A percentile compares a stretch with the other conserved stretches of the same genome.
Conservation (phyloP, 2,888 invertebrate genomes). For the Gymnocheta viridis region DNA sequence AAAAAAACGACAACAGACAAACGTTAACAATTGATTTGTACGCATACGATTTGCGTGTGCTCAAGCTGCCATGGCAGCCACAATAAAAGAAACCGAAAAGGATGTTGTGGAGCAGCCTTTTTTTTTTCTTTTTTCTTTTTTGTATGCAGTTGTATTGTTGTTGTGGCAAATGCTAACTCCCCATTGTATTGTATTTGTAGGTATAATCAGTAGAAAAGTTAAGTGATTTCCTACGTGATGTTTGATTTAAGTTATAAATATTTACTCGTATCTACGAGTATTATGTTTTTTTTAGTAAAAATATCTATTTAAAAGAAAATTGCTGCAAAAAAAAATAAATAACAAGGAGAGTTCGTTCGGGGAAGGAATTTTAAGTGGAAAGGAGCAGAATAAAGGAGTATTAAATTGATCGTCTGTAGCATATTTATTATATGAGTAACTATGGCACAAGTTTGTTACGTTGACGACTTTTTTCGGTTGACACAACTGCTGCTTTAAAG, state of each 20-base stretch:
- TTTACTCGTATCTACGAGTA: no score
- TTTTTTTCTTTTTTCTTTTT: conserved; percentile 11
- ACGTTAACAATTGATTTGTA: conserved; percentile 79
- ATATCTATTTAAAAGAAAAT: neutral
- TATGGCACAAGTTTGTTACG: neutral
- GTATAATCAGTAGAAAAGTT: conserved; percentile 69
- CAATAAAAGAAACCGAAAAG: conserved; percentile 45
- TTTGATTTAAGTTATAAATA: conserved; percentile 64
- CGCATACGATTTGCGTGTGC: conserved; percentile 78
- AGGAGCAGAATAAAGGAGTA: neutral
- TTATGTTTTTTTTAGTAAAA: conserved; percentile 10
- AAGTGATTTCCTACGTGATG: conserved; percentile 77
- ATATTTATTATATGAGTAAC: no score
- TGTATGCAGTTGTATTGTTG: conserved; percentile 18
- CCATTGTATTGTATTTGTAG: conserved; percentile 53
- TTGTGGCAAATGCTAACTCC: conserved; percentile 65
- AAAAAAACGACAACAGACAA: conserved; percentile 64
- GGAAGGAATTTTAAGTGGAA: conserved; percentile 13
- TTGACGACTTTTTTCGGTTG: neutral
- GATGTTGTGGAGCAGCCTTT: conserved; percentile 45
- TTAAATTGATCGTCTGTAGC: conserved; percentile 24
- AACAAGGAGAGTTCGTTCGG: conserved; percentile 3
- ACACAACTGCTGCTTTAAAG: conserved; percentile 7
- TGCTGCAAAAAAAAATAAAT: neutral
- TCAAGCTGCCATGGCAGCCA: conserved; percentile 28